These are phyloP conservation scores for Chromoteleia sp. DNA, from an alignment of 2,888 invertebrate species.

Conservation along the genomic window DNA sequence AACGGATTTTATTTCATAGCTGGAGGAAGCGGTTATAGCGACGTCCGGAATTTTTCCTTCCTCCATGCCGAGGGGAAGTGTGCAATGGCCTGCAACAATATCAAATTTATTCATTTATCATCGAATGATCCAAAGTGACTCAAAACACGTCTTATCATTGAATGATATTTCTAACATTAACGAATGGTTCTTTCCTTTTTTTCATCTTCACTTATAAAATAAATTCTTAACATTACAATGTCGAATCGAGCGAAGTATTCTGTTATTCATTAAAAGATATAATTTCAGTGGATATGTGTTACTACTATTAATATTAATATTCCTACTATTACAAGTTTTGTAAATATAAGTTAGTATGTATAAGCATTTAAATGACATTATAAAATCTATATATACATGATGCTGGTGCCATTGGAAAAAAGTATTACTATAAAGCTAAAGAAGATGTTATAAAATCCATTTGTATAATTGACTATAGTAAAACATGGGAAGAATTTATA, in stretches of 20 bases:
- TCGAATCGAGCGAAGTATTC: not conserved
- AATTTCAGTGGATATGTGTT: too few relatives aligned
- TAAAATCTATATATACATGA: too few relatives aligned
- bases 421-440: too few relatives aligned
- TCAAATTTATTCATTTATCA: conserved; percentile 75
- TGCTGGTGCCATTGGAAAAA: too few relatives aligned
- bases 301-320: too few relatives aligned
- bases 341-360: too few relatives aligned
- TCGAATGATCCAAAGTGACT: conserved; percentile 66
- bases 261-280: not conserved
- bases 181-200: conserved; percentile 32
- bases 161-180: conserved; percentile 34
- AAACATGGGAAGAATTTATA: too few relatives aligned
- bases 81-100: conserved; percentile 87
- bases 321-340: too few relatives aligned
- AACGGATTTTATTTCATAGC: conserved; percentile 93
- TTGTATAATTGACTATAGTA: too few relatives aligned
- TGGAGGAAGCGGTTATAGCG: conserved; percentile 94
- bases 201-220: conserved; percentile 42
- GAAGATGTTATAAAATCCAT: too few relatives aligned
- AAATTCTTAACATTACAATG: too few relatives aligned
- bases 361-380: too few relatives aligned
- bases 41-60: conserved; percentile 93
- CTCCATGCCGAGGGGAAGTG: conserved; percentile 94
- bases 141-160: conserved; percentile 47